These are phyloP conservation scores for Meloidogyne hapla DNA, from an alignment of 1,140 invertebrate species.

Conservation along the genomic window DNA sequence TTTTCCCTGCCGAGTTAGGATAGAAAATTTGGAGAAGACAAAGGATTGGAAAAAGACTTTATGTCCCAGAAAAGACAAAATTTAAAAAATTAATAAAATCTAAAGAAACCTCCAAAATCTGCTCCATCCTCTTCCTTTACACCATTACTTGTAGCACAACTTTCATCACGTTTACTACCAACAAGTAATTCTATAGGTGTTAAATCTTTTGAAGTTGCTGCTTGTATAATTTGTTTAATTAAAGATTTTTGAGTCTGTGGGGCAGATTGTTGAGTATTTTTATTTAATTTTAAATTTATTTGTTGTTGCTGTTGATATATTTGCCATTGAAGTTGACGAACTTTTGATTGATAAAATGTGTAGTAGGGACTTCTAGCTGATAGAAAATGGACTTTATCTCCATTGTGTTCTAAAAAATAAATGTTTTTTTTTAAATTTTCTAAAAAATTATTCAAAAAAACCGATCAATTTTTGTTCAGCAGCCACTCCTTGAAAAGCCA, in stretches of 20 bases:
- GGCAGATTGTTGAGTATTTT: neutral
- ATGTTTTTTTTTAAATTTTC: neutral
- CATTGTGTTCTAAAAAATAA: conserved; percentile 36
- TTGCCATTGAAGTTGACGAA: conserved; percentile 40
- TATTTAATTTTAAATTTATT: conserved; percentile 4
- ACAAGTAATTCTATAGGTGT: conserved; percentile 19
- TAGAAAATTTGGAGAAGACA: no score
- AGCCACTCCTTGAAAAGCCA: conserved; percentile 28
- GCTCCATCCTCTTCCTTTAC: neutral
- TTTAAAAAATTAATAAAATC: neutral
- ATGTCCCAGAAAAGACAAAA: no score
- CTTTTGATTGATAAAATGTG: conserved; percentile 37
- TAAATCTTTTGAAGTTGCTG: neutral
- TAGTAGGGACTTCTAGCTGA: conserved; percentile 35
- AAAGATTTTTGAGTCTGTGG: neutral
- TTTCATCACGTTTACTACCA: no score
- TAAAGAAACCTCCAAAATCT: conserved; percentile 4
- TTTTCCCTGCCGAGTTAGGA: no score
- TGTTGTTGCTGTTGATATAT: conserved; percentile 25
- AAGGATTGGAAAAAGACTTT: no score
- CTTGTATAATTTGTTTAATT: neutral
- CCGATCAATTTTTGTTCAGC: conserved; percentile 43
- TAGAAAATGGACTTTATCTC: conserved; percentile 34
- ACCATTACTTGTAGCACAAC: conserved; percentile 1
- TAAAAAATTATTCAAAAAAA: neutral